Evolutionary conservation across 2,113 vertebrate genomes (phyloP), one percentile per base, ranked within the genome.

Genomic region (Rynchops niger): DNA sequence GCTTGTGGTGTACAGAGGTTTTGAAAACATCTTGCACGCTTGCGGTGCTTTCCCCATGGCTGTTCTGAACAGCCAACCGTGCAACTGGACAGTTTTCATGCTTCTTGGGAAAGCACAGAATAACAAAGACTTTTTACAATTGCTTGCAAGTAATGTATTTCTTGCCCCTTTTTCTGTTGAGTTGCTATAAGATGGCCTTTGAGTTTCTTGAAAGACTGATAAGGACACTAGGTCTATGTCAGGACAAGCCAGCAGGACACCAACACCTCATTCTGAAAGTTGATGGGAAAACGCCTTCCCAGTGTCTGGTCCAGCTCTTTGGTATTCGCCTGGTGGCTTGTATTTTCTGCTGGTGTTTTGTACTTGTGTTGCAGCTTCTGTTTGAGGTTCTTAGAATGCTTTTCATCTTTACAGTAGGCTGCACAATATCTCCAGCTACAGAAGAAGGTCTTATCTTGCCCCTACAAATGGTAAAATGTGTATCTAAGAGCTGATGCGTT

Each of bases 351-450:
- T 93, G 50, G 42, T 72, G 55, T 65, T 94, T 52, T 42, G 30
- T 93, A 42, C 29, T 15, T 73, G 55, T 52, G 40, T 92, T 66
- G 55, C 59, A 67, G 73, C 88, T 93, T 90, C 93, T 92, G 55
- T 81, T 81, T 50, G 79, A 93, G 93, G 62, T 80, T 92, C 50
- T 88, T n/a, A 18, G 66, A 93, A 45, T 55, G n/a, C 74, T 93
- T 93, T 78, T 90, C 76, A 59, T 93, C 90, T 83, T 93, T 70
- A 70, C 76, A 71, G 53, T 56, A 80, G 95, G 90, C 78, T 87
- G 82, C 74, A 71, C 59, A 3, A 5, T 85, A 56, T 83, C 90
- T 93, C 82, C 47, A 86, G 1, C 52, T 94, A 42, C 61, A 73
- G 82, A 83, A 80, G 76, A 43, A 85, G 70, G 56, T 85, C 82